Conservation (phyloP, 2,888 invertebrate species). For the Hydrotaea cyrtoneurina region DNA sequence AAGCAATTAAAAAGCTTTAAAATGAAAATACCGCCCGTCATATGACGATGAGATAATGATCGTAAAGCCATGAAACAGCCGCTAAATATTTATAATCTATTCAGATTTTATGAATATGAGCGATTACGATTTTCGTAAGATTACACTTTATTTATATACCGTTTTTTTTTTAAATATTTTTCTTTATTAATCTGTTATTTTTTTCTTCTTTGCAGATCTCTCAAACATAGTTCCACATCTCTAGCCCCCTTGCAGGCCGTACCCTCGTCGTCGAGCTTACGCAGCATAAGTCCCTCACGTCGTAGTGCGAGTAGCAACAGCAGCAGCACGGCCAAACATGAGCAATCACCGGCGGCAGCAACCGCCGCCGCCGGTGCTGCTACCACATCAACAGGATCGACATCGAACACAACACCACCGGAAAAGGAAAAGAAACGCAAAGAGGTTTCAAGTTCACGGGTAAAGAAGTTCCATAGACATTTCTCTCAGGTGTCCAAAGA, state of each 20-base stretch:
- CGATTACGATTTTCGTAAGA: too few relatives aligned
- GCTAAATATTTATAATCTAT: too few relatives aligned
- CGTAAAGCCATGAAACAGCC: too few relatives aligned
- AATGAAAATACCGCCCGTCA: neutral
- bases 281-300: conserved; percentile 75
- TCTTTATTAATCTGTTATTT: too few relatives aligned
- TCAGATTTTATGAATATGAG: too few relatives aligned
- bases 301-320: conserved; percentile 70
- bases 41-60: neutral
- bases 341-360: conserved; percentile 68
- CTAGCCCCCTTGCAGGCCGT: conserved; percentile 71
- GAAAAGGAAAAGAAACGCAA: conserved; percentile 80
- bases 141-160: too few relatives aligned
- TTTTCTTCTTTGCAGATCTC: conserved; percentile 70
- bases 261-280: conserved; percentile 73
- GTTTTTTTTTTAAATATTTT: too few relatives aligned
- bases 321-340: conserved; percentile 75
- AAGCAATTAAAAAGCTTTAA: conserved; percentile 25
- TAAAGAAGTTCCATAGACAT: conserved; percentile 94
- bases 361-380: conserved; percentile 64
- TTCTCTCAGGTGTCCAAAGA: conserved; percentile 92
- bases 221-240: conserved; percentile 72
- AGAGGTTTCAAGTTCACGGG: conserved; percentile 83
- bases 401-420: conserved; percentile 67
- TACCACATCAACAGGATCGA: conserved; percentile 60